A percentile compares a stretch with the other conserved stretches of the same genome.
phyloP scores from a whole-genome alignment of 2,797 vertebrate species.

The Crenichthys baileyi region DNA sequence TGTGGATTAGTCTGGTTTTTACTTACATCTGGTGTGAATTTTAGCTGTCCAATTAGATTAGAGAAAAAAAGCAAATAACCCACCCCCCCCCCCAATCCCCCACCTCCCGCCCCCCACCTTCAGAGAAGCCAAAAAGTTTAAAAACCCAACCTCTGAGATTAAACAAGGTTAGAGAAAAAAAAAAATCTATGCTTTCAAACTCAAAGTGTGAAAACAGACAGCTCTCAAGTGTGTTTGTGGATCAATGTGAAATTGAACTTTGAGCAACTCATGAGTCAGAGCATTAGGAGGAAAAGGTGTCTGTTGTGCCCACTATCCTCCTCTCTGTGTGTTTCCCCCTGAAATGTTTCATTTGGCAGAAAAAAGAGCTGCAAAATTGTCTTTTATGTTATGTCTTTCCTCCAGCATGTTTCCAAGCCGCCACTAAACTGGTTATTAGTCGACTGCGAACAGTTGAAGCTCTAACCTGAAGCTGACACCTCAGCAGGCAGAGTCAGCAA shows the following conservation, averaged over 20 bases:
- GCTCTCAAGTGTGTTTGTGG: slow-evolving; percentile 1
- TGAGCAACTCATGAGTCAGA: slow-evolving; percentile 19
- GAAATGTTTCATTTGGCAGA: slow-evolving; percentile 21
- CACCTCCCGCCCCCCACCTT: too few species aligned
- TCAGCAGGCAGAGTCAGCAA: slow-evolving; percentile 53
- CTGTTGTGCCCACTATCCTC: slow-evolving; percentile 19
- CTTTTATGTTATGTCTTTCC: slow-evolving; percentile 9
- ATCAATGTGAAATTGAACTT: slow-evolving; percentile 26
- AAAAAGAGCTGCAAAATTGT: slow-evolving; percentile 29
- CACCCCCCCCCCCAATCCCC: too few species aligned
- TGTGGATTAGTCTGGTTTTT: too few species aligned
- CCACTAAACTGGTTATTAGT: slow-evolving; percentile 30
- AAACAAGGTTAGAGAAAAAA: neutral
- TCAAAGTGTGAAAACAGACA: slow-evolving; percentile 3
- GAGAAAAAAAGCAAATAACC: too few species aligned
- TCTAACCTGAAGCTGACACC: slow-evolving; percentile 39
- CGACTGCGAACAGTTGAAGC: slow-evolving; percentile 10
- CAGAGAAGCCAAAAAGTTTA: neutral
- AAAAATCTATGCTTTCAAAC: neutral
- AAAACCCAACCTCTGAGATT: neutral
- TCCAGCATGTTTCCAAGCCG: slow-evolving; percentile 22
- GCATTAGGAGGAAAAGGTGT: slow-evolving; percentile 5
- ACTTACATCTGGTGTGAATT: too few species aligned
- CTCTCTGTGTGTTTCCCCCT: slow-evolving; percentile 22
- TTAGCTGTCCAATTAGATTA: too few species aligned